Conservation (phyloP, 2,797 vertebrate genomes). For the Luscinia luscinia region DNA sequence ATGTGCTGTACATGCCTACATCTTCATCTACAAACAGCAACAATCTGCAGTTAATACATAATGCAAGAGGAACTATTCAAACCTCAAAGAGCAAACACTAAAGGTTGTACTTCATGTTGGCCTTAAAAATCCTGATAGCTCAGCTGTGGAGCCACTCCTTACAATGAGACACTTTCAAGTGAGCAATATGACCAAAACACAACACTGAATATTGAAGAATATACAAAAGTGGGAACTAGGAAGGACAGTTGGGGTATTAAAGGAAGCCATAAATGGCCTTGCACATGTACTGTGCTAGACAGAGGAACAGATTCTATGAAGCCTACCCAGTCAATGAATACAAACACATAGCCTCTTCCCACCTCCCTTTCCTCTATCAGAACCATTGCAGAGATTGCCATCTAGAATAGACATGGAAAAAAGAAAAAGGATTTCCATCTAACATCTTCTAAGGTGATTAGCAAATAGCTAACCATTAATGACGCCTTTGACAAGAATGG, state of each 20-base stretch:
- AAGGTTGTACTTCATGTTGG: neutral
- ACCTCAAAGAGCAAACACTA: neutral
- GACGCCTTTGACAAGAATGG: neutral
- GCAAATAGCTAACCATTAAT: slow-evolving; percentile 17
- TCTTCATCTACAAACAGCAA: neutral
- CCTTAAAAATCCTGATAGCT: neutral
- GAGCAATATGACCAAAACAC: neutral
- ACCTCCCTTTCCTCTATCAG: neutral
- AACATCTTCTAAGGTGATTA: slow-evolving; percentile 23
- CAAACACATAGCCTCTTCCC: neutral
- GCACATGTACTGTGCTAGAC: neutral
- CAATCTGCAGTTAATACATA: neutral
- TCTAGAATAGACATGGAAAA: neutral
- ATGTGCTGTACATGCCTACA: neutral
- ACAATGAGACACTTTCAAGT: neutral
- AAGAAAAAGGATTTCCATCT: neutral
- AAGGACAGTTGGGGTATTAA: neutral
- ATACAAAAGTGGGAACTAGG: neutral
- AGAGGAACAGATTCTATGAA: neutral
- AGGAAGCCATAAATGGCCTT: neutral
- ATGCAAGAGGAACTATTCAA: neutral
- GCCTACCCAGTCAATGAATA: neutral
- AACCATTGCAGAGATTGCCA: neutral
- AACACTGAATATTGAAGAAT: neutral
- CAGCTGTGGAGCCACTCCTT: neutral